Evolutionary conservation across 1,140 invertebrate species (phyloP).

Genomic region (Zophobas atratus): DNA sequence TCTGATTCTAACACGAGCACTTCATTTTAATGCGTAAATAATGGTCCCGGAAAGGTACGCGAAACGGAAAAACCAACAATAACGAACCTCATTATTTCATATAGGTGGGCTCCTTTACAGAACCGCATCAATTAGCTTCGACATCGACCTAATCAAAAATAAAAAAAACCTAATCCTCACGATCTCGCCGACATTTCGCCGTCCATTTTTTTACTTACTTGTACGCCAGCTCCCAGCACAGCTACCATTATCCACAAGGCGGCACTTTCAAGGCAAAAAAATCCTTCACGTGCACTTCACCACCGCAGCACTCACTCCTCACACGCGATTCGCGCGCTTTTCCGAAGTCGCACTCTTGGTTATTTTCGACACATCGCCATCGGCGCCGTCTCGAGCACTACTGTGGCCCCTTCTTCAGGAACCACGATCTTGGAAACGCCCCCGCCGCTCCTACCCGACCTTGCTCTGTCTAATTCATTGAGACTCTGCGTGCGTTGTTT

Average conservation of each 20-base stretch:
- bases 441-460: slow-evolving; percentile 44
- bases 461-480: slow-evolving; percentile 44
- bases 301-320: slow-evolving; percentile 8
- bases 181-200: too few species aligned
- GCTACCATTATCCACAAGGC: slow-evolving; percentile 4
- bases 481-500: slow-evolving; percentile 11
- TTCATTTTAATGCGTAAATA: too few species aligned
- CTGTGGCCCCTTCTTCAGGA: slow-evolving; percentile 38
- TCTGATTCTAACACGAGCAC: too few species aligned
- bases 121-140: too few species aligned
- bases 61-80: too few species aligned
- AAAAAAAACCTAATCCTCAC: too few species aligned
- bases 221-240: background rate
- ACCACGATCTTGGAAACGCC: slow-evolving; percentile 40
- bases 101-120: too few species aligned
- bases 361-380: slow-evolving; percentile 27
- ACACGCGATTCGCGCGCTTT: slow-evolving; percentile 30
- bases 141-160: too few species aligned
- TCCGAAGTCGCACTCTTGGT: slow-evolving; percentile 1
- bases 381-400: slow-evolving; percentile 28
- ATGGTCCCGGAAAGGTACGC: too few species aligned
- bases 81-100: too few species aligned
- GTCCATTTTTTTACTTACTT: background rate
- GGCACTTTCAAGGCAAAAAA: background rate
- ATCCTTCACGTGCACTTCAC: background rate